A percentile compares a stretch with the other conserved stretches of the same genome.
phyloP scores from a whole-genome alignment of 2,113 vertebrate species.

The Chionodraco myersi region DNA sequence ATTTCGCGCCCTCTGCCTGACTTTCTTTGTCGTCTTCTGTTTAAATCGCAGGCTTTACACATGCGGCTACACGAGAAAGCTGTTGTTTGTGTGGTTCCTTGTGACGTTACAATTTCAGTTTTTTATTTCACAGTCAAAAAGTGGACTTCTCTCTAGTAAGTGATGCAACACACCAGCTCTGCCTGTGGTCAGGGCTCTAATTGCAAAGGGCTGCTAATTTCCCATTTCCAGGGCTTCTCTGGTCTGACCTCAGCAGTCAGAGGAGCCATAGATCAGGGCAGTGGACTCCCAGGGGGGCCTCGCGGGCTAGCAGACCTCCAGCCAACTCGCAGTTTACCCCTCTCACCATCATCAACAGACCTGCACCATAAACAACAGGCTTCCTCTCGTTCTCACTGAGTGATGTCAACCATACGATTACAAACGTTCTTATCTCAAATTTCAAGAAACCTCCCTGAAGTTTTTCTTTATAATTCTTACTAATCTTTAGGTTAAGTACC shows the following conservation, averaged over 20 bases:
- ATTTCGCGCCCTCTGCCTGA: slow-evolving; percentile 76
- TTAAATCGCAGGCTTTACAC: slow-evolving; percentile 51
- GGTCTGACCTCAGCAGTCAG: slow-evolving; percentile 84
- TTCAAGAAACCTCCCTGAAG: slow-evolving; percentile 39
- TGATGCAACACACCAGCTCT: slow-evolving; percentile 46
- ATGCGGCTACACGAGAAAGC: slow-evolving; percentile 18
- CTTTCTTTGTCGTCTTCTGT: slow-evolving; percentile 67
- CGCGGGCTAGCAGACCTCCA: slow-evolving; percentile 83
- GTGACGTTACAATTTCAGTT: not conserved
- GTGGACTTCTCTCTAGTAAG: slow-evolving; percentile 28
- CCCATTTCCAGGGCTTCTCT: slow-evolving; percentile 88
- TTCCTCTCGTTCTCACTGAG: slow-evolving; percentile 83
- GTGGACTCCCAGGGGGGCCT: slow-evolving; percentile 84
- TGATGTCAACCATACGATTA: slow-evolving; percentile 64
- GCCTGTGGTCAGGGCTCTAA: slow-evolving; percentile 83
- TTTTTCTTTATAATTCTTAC: slow-evolving; percentile 8
- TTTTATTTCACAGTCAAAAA: slow-evolving; percentile 30
- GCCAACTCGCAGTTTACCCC: slow-evolving; percentile 86
- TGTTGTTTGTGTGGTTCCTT: slow-evolving; percentile 37
- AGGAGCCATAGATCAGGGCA: slow-evolving; percentile 86
- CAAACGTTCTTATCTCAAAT: slow-evolving; percentile 38
- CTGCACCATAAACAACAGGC: slow-evolving; percentile 91
- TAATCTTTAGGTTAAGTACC: slow-evolving; percentile 10
- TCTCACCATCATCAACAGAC: slow-evolving; percentile 87
- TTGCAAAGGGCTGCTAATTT: slow-evolving; percentile 93